Conservation (phyloP, 2,888 invertebrate genomes). For the Rhynchonema sp. region DNA sequence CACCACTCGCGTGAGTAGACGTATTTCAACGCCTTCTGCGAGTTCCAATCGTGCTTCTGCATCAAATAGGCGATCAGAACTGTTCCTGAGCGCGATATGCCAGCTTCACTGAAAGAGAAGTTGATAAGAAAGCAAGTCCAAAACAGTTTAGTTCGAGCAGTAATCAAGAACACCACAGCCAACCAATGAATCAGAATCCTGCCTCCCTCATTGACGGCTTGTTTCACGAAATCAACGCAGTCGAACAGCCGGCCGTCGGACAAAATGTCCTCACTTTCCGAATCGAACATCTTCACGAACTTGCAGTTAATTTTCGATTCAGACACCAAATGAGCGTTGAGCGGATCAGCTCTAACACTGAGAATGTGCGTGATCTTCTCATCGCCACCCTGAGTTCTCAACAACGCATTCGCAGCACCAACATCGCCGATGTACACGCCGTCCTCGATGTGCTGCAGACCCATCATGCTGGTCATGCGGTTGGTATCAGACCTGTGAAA, state of each 20-base stretch:
- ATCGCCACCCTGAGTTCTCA: background rate
- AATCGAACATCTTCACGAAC: background rate
- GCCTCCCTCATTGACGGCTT: background rate
- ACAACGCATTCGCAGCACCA: background rate
- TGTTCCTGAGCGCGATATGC: background rate
- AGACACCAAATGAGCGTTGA: background rate
- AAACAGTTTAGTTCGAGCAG: background rate
- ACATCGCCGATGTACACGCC: background rate
- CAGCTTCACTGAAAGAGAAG: background rate
- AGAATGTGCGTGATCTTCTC: background rate
- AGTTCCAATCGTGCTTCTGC: background rate
- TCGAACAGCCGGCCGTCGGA: background rate
- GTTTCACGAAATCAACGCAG: background rate
- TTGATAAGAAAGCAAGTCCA: background rate
- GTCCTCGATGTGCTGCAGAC: background rate
- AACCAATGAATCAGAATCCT: background rate
- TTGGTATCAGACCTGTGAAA: too few relatives aligned
- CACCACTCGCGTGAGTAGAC: background rate
- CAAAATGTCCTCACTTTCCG: background rate
- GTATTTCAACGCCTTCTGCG: background rate
- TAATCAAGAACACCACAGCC: background rate
- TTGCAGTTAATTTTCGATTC: background rate
- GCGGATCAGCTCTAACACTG: background rate
- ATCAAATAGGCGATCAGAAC: background rate
- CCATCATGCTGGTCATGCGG: too few relatives aligned